Conservation (phyloP, 2,888 invertebrate species). For the Hedychridium roseum region DNA sequence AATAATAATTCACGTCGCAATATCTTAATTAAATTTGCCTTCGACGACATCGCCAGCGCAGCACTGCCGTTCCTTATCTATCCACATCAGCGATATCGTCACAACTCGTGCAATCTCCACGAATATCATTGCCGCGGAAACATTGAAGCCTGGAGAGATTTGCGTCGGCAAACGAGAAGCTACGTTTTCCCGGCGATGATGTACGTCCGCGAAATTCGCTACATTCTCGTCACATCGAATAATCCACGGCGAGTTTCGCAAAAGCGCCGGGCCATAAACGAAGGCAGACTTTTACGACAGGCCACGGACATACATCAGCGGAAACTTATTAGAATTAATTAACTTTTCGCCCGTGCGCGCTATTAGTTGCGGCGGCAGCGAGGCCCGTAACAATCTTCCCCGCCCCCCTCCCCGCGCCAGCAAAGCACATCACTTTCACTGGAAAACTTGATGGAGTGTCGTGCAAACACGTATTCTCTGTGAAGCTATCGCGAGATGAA, state of each 20-base stretch:
- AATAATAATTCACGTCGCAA: constrained; percentile 32
- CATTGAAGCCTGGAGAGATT: too few species aligned
- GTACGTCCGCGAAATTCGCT: constrained; percentile 20
- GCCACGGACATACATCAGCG: constrained; percentile 42
- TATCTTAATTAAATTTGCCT: constrained; percentile 31
- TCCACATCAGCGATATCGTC: not conserved
- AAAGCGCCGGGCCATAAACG: not conserved
- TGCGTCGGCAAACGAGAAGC: not conserved
- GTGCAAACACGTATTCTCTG: too few species aligned
- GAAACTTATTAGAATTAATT: constrained; percentile 53
- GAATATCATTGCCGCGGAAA: too few species aligned
- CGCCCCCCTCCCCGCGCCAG: too few species aligned
- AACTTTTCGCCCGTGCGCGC: constrained; percentile 44
- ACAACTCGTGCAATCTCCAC: too few species aligned
- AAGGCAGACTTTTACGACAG: constrained; percentile 34
- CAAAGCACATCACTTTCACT: not conserved
- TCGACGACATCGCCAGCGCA: constrained; percentile 22
- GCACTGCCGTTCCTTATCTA: not conserved
- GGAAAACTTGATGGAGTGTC: not conserved
- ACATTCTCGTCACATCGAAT: constrained; percentile 31
- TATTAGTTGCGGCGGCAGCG: constrained; percentile 15
- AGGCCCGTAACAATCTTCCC: too few species aligned
- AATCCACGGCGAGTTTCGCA: constrained; percentile 7
- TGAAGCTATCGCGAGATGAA: too few species aligned
- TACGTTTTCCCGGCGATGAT: not conserved